Conservation (phyloP, 2,797 vertebrate species). For the Pangasius macronema region DNA sequence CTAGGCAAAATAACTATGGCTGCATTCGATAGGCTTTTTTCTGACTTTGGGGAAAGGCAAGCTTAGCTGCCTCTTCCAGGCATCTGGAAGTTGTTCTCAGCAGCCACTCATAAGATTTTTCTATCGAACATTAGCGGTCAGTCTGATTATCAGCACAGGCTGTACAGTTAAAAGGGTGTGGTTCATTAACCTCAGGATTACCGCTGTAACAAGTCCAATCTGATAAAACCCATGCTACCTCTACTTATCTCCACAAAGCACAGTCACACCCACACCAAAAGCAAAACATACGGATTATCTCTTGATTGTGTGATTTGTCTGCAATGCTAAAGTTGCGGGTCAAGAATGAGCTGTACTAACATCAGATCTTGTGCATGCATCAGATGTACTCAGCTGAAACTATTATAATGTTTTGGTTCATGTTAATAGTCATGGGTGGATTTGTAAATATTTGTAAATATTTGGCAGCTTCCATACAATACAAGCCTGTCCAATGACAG, state of each 20-base stretch:
- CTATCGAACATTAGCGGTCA: slow-evolving; percentile 64
- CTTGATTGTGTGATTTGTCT: slow-evolving; percentile 1
- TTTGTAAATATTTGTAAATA: slow-evolving; percentile 51
- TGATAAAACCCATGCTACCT: slow-evolving; percentile 47
- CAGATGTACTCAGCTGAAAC: slow-evolving; percentile 24
- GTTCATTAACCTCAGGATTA: slow-evolving; percentile 60
- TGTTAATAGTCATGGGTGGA: slow-evolving; percentile 32
- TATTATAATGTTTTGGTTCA: slow-evolving; percentile 43
- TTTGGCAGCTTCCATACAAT: slow-evolving; percentile 26
- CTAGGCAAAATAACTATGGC: slow-evolving; percentile 63
- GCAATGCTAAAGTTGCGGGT: neutral
- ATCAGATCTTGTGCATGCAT: neutral
- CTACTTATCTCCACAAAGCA: neutral
- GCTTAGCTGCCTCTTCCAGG: slow-evolving; percentile 54
- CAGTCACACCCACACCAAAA: neutral
- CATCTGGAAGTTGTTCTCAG: slow-evolving; percentile 71
- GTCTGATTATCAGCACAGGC: slow-evolving; percentile 60
- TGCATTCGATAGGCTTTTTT: slow-evolving; percentile 54
- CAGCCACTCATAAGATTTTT: slow-evolving; percentile 51
- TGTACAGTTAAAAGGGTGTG: slow-evolving; percentile 59
- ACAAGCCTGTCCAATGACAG: slow-evolving; percentile 12
- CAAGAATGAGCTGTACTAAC: neutral
- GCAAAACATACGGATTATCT: slow-evolving; percentile 11
- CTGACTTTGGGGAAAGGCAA: slow-evolving; percentile 42
- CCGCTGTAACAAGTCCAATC: slow-evolving; percentile 60